Evolutionary conservation across 2,888 invertebrate species (phyloP).

Genomic region (Cryptophagus acutangulus): DNA sequence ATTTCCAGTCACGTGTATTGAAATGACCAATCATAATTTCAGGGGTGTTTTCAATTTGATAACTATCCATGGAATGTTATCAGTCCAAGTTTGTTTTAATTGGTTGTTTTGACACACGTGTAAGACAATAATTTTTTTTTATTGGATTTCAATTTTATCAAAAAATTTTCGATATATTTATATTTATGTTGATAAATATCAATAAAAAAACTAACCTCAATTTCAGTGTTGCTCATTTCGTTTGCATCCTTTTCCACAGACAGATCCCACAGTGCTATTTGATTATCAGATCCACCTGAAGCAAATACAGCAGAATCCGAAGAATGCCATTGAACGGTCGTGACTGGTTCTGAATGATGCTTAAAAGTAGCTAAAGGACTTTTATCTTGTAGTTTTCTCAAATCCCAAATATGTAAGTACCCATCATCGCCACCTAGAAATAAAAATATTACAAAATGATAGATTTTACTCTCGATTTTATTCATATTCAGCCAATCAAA

Average conservation of each 20-base stretch:
- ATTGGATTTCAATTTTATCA: too few relatives aligned
- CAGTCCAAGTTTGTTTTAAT: too few relatives aligned
- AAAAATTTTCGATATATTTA: too few relatives aligned
- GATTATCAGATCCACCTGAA: conserved; percentile 90
- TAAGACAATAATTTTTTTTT: too few relatives aligned
- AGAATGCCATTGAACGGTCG: conserved; percentile 96
- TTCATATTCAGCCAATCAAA: background rate
- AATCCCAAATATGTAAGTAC: conserved; percentile 90
- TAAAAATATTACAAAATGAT: too few relatives aligned
- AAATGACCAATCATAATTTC: too few relatives aligned
- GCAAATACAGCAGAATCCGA: conserved; percentile 90
- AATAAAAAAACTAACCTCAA: conserved; percentile 50
- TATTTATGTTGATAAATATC: too few relatives aligned
- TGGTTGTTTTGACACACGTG: too few relatives aligned
- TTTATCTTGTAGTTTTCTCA: conserved; percentile 74
- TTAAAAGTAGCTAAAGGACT: conserved; percentile 89
- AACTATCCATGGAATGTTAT: too few relatives aligned
- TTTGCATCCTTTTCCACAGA: conserved; percentile 85
- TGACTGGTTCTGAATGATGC: conserved; percentile 89
- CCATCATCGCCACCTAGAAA: conserved; percentile 91
- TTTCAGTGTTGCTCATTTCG: conserved; percentile 53
- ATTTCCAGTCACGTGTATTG: too few relatives aligned
- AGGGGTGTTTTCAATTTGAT: too few relatives aligned
- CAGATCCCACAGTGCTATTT: conserved; percentile 95
- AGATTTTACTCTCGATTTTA: too few relatives aligned